These are phyloP conservation scores for Oithona nana DNA, from an alignment of 2,888 invertebrate genomes.

Conservation along the genomic window DNA sequence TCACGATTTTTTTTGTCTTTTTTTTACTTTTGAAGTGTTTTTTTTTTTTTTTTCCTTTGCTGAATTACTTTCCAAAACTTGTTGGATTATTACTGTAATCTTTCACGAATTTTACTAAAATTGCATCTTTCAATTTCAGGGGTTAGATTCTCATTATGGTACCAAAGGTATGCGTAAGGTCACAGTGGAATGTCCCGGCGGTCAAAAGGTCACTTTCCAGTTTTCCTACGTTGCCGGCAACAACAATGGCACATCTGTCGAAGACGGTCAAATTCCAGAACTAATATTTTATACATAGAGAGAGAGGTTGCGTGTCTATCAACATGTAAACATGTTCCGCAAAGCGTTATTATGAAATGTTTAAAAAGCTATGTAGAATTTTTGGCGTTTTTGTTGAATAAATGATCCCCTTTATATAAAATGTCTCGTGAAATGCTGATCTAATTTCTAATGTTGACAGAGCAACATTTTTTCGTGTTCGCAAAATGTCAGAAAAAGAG, in stretches of 20 bases:
- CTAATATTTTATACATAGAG: constrained; percentile 56
- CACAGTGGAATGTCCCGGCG: constrained; percentile 49
- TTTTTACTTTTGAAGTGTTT: too few relatives aligned
- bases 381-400: neutral
- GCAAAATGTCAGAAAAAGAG: too few relatives aligned
- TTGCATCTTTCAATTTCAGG: constrained; percentile 33
- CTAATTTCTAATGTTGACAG: too few relatives aligned
- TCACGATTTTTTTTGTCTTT: too few relatives aligned
- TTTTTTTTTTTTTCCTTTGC: too few relatives aligned
- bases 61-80: constrained; percentile 53
- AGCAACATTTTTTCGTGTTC: too few relatives aligned
- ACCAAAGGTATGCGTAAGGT: constrained; percentile 56
- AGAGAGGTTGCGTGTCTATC: neutral
- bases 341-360: neutral
- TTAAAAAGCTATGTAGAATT: neutral
- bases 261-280: constrained; percentile 70
- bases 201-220: constrained; percentile 57
- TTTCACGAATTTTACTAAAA: constrained; percentile 38
- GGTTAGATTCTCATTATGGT: constrained; percentile 70
- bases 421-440: too few relatives aligned
- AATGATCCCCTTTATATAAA: too few relatives aligned
- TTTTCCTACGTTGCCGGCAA: constrained; percentile 68
- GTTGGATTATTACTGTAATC: constrained; percentile 59
- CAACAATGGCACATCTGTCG: constrained; percentile 65
- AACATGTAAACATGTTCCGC: neutral